A percentile compares a stretch with the other conserved stretches of the same genome.
Conservation (phyloP, 2,797 vertebrate species). For the Jordanella pulchra region DNA sequence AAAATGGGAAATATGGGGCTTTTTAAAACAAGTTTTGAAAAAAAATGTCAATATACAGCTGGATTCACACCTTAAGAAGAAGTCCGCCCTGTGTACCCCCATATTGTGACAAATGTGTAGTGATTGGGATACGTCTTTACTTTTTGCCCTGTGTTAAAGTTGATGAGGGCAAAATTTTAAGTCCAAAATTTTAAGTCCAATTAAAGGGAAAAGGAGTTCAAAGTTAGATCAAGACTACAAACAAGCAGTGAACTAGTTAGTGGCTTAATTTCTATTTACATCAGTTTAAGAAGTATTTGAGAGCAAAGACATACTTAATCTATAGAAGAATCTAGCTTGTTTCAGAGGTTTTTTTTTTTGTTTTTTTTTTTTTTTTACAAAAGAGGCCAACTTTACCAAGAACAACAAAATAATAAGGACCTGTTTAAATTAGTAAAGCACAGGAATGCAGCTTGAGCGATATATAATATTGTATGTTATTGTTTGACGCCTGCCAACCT, state of each 20-base stretch:
- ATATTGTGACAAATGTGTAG: slow-evolving; percentile 13
- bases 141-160: not conserved
- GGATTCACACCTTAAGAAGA: slow-evolving; percentile 34
- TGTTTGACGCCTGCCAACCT: not conserved
- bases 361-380: too few species aligned
- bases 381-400: not conserved
- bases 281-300: not conserved
- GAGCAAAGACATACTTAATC: not conserved
- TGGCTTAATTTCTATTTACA: slow-evolving; percentile 26
- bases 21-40: slow-evolving; percentile 43
- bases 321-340: not conserved
- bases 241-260: not conserved
- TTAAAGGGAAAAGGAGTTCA: not conserved
- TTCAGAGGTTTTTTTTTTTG: too few species aligned
- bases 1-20: slow-evolving; percentile 18
- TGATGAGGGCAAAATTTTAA: not conserved
- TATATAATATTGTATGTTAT: not conserved
- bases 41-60: slow-evolving; percentile 33
- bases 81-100: slow-evolving; percentile 51
- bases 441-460: too few species aligned
- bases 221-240: slow-evolving; percentile 9
- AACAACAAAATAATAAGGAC: not conserved
- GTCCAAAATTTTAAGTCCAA: slow-evolving; percentile 1
- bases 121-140: not conserved
- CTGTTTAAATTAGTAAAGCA: not conserved